These are phyloP conservation scores for Caenorhabditis inopinata DNA, from an alignment of 1,140 invertebrate genomes.

Conservation along the genomic window DNA sequence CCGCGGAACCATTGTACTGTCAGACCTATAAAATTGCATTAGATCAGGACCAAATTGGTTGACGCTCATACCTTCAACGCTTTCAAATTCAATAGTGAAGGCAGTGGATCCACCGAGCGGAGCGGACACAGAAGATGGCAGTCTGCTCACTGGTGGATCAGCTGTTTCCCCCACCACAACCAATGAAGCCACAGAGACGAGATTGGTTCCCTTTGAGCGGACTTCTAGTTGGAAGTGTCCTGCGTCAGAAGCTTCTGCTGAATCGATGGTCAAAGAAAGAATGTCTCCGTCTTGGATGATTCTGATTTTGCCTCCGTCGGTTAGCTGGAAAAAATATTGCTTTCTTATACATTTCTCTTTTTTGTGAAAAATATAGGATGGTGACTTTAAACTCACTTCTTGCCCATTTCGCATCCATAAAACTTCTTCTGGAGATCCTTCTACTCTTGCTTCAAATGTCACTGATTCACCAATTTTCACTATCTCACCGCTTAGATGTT, in stretches of 20 bases:
- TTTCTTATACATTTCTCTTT: background rate
- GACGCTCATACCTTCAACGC: constrained; percentile 8
- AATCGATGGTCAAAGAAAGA: constrained; percentile 13
- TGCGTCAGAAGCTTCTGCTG: constrained; percentile 75
- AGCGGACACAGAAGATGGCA: constrained; percentile 83
- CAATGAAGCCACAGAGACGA: constrained; percentile 84
- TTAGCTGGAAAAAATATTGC: background rate
- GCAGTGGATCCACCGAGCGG: constrained; percentile 78
- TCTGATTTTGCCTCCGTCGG: constrained; percentile 75
- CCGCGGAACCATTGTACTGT: constrained; percentile 66
- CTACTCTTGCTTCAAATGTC: constrained; percentile 80
- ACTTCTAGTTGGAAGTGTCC: constrained; percentile 93
- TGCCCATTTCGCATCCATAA: constrained; percentile 94
- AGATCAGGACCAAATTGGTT: background rate
- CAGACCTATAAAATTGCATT: background rate
- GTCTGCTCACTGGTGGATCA: constrained; percentile 74
- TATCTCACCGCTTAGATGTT: constrained; percentile 69
- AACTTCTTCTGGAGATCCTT: constrained; percentile 75
- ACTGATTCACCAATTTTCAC: constrained; percentile 84
- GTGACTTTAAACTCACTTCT: constrained; percentile 74
- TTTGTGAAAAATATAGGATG: background rate
- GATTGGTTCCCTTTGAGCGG: constrained; percentile 89
- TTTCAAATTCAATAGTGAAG: constrained; percentile 80
- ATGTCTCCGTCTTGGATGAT: constrained; percentile 76
- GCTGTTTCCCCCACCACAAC: constrained; percentile 74